Conservation (phyloP, 2,888 invertebrate genomes). For the Julus scanicus region DNA sequence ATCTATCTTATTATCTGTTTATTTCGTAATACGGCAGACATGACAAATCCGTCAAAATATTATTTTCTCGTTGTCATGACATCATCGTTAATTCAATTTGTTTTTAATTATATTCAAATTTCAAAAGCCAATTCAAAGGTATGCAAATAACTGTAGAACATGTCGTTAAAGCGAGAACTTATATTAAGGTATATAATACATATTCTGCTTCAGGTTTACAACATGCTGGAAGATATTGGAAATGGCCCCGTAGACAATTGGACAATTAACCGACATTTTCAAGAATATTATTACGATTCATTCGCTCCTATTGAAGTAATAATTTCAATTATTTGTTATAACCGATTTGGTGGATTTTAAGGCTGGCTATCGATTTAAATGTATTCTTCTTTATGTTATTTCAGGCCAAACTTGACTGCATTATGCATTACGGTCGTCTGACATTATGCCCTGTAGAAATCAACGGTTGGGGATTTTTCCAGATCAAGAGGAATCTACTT, state of each 20-base stretch:
- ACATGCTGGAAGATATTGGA: neutral
- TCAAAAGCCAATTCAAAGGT: conserved; percentile 14
- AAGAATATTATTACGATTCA: neutral
- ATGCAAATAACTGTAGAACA: neutral
- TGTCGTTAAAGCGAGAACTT: neutral
- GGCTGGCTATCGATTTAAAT: neutral
- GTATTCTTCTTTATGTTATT: neutral
- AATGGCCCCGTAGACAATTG: neutral
- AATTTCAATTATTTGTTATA: neutral
- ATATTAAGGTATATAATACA: neutral
- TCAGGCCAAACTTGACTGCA: conserved; percentile 4
- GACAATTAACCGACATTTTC: neutral
- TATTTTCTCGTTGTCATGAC: neutral
- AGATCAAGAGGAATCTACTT: conserved; percentile 1
- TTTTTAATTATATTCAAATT: neutral
- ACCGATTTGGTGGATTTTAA: too few relatives aligned
- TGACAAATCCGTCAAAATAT: neutral
- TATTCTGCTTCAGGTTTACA: neutral
- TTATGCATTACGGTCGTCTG: neutral
- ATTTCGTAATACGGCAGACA: neutral
- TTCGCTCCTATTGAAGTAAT: neutral
- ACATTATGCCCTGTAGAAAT: neutral
- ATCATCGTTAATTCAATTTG: neutral
- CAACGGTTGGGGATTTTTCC: conserved; percentile 41
- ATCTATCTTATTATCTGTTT: conserved; percentile 8